phyloP scores from a whole-genome alignment of 2,797 vertebrate species.

The Oceanodroma leucorhoa region DNA sequence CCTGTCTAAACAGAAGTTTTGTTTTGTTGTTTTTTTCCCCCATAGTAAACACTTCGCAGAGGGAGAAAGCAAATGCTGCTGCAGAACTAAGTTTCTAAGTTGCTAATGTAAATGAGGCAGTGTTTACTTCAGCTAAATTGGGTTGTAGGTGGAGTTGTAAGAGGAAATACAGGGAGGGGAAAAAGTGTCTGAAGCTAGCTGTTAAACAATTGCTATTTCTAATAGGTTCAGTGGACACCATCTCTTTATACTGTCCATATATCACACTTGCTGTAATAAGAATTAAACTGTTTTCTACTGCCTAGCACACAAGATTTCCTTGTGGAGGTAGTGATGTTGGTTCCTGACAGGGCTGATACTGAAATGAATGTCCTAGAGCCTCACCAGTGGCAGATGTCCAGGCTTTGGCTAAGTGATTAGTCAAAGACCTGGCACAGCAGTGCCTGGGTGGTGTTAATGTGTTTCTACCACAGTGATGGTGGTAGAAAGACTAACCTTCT shows the following conservation, averaged over 20 bases:
- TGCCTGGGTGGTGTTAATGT: neutral
- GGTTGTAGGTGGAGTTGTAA: neutral
- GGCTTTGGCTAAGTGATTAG: neutral
- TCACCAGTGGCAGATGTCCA: neutral
- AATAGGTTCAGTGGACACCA: neutral
- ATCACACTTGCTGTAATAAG: neutral
- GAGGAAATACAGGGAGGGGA: neutral
- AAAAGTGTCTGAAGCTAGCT: neutral
- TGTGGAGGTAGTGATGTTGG: neutral
- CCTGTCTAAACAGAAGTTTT: conserved; percentile 3
- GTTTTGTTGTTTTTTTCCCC: neutral
- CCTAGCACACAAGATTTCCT: neutral
- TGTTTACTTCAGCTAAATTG: neutral
- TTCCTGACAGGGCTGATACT: neutral
- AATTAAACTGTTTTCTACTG: neutral
- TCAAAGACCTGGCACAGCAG: neutral
- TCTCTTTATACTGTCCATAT: neutral
- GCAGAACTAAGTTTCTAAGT: neutral
- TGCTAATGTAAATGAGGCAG: neutral
- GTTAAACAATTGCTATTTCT: neutral
- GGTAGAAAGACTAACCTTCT: neutral
- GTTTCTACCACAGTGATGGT: neutral
- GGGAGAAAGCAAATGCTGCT: neutral
- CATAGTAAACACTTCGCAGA: neutral
- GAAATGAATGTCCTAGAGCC: neutral